A percentile compares a stretch with the other conserved stretches of the same genome.
Evolutionary conservation across 2,888 invertebrate genomes (phyloP).

Genomic region (Heliconius erato): DNA sequence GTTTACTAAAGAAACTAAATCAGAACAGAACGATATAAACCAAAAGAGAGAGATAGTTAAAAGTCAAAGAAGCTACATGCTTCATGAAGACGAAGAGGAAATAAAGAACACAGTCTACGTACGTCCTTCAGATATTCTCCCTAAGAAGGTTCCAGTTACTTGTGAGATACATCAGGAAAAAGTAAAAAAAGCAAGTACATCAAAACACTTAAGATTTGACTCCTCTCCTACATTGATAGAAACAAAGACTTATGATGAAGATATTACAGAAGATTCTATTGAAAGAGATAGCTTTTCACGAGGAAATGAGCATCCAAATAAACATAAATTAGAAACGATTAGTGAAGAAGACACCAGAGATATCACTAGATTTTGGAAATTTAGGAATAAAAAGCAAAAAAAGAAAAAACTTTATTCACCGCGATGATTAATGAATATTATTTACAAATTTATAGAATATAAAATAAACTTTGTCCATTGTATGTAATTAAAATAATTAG

Average conservation of each 20-base stretch:
- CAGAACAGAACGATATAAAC: slow-evolving; percentile 46
- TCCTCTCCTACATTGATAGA: slow-evolving; percentile 63
- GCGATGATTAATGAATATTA: slow-evolving; percentile 16
- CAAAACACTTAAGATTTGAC: slow-evolving; percentile 70
- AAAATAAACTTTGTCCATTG: neutral
- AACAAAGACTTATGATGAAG: slow-evolving; percentile 44
- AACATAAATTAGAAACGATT: slow-evolving; percentile 52
- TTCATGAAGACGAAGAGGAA: slow-evolving; percentile 59
- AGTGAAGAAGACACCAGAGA: slow-evolving; percentile 58
- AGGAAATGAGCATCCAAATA: neutral
- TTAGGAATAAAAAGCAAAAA: slow-evolving; percentile 56
- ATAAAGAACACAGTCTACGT: slow-evolving; percentile 61
- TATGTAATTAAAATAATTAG: neutral
- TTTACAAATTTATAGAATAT: neutral
- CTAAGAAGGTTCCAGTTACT: slow-evolving; percentile 20
- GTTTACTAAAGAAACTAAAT: slow-evolving; percentile 60
- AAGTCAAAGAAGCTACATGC: slow-evolving; percentile 29
- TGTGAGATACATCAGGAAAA: slow-evolving; percentile 48
- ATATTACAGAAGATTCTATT: slow-evolving; percentile 44
- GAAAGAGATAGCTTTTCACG: neutral
- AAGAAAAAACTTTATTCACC: slow-evolving; percentile 45
- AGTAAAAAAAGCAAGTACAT: slow-evolving; percentile 25
- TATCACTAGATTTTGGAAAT: slow-evolving; percentile 67
- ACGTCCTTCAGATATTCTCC: neutral
- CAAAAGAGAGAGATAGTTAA: slow-evolving; percentile 1